These are phyloP conservation scores for Aphidius gifuensis DNA, from an alignment of 1,140 invertebrate species.

Conservation along the genomic window DNA sequence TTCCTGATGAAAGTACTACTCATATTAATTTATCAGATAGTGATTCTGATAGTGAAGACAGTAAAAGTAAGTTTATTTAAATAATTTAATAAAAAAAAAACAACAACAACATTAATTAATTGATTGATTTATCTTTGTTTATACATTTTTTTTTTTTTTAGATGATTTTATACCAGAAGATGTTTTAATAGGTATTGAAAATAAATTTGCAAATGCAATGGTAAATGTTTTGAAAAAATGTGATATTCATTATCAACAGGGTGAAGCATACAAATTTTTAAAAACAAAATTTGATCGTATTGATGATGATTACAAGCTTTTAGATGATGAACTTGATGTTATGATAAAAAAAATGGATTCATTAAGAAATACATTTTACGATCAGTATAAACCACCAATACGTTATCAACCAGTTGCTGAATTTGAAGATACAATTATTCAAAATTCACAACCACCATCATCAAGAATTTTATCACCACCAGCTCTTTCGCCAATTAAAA, in stretches of 20 bases:
- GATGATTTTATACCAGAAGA: constrained; percentile 40
- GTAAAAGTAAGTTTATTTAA: constrained; percentile 13
- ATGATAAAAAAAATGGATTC: constrained; percentile 43
- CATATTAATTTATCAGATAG: constrained; percentile 60
- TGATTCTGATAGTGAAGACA: constrained; percentile 53
- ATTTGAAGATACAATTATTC: no score
- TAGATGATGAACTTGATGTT: constrained; percentile 37
- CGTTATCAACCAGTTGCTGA: no score
- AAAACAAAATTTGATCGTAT: constrained; percentile 36
- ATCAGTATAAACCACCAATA: constrained; percentile 39
- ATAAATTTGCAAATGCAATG: constrained; percentile 39
- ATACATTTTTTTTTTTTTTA: constrained; percentile 19
- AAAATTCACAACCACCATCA: background rate
- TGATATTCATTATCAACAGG: constrained; percentile 45
- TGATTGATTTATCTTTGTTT: background rate
- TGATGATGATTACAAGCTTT: constrained; percentile 32
- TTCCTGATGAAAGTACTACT: constrained; percentile 56
- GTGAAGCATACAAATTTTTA: constrained; percentile 35
- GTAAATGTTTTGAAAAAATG: constrained; percentile 34
- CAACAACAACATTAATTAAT: no score
- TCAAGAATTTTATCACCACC: constrained; percentile 3
- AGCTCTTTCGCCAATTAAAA: background rate
- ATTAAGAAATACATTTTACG: constrained; percentile 42
- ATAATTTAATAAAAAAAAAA: no score
- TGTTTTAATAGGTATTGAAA: constrained; percentile 35